Conservation (phyloP, 2,797 vertebrate genomes). For the Sebastes hopkinsi region DNA sequence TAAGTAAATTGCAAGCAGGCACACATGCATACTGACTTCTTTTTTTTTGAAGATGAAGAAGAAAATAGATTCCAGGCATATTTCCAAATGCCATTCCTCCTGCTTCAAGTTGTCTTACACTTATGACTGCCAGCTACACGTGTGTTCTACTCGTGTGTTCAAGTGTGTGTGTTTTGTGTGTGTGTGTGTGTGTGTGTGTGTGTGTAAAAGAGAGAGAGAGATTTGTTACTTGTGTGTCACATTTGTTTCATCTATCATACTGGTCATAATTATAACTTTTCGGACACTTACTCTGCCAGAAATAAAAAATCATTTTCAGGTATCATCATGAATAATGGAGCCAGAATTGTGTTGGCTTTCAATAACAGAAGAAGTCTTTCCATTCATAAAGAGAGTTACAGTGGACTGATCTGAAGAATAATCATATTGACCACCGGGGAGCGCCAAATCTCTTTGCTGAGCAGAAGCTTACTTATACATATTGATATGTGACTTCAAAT, state of each 20-base stretch:
- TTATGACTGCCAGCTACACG: conserved; percentile 20
- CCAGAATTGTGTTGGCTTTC: background rate
- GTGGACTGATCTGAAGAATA: background rate
- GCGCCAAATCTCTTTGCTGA: conserved; percentile 1
- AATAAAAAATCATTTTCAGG: background rate
- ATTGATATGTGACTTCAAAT: background rate
- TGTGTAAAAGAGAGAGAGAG: background rate
- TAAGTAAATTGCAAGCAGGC: background rate
- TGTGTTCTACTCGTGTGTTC: background rate
- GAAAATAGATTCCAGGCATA: conserved; percentile 66
- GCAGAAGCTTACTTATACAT: background rate
- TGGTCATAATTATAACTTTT: background rate
- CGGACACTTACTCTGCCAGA: background rate
- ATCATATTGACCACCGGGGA: conserved; percentile 26
- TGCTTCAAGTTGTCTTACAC: conserved; percentile 20
- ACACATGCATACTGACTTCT: background rate
- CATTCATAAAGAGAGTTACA: background rate
- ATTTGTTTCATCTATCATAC: background rate
- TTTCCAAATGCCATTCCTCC: conserved; percentile 37
- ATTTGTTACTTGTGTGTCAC: background rate
- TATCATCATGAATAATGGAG: background rate
- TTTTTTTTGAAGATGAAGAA: background rate
- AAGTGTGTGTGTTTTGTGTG: background rate
- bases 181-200: background rate
- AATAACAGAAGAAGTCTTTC: background rate